These are phyloP conservation scores for Thunnus albacares DNA, from an alignment of 2,797 vertebrate species.

Conservation along the genomic window DNA sequence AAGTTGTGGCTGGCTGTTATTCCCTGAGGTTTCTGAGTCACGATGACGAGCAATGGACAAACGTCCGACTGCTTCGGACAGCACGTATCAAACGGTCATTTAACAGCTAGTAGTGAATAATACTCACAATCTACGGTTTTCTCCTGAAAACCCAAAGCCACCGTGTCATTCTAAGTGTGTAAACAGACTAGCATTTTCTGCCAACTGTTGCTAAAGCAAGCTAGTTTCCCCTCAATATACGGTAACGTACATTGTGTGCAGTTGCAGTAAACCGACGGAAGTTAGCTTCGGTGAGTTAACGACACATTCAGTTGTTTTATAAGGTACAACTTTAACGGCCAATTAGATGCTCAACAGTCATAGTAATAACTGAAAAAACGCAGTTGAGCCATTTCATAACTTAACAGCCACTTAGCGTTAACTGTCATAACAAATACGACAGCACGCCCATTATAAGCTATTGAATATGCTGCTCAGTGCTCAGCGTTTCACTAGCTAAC, in stretches of 20 bases:
- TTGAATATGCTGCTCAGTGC: not conserved
- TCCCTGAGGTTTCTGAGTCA: not conserved
- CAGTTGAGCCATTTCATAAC: not conserved
- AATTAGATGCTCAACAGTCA: not conserved
- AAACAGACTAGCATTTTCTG: not conserved
- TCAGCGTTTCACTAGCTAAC: not conserved
- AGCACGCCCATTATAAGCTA: not conserved
- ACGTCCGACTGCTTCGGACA: no score
- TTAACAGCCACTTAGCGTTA: not conserved
- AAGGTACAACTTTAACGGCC: accelerated
- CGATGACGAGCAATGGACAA: not conserved
- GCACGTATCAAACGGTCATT: not conserved
- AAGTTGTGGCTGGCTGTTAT: not conserved
- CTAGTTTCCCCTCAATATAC: not conserved
- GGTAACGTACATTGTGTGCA: no score
- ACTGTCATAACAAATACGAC: not conserved
- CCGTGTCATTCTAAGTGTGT: not conserved
- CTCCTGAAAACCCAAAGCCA: not conserved
- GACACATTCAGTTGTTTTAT: not conserved
- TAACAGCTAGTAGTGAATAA: not conserved
- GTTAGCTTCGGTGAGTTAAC: slow-evolving; percentile 5
- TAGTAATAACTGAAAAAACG: no score
- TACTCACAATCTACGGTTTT: not conserved
- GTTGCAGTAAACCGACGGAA: slow-evolving; percentile 7
- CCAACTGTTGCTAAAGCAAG: not conserved